phyloP scores from a whole-genome alignment of 2,888 invertebrate species.

The Copidosoma aretas region DNA sequence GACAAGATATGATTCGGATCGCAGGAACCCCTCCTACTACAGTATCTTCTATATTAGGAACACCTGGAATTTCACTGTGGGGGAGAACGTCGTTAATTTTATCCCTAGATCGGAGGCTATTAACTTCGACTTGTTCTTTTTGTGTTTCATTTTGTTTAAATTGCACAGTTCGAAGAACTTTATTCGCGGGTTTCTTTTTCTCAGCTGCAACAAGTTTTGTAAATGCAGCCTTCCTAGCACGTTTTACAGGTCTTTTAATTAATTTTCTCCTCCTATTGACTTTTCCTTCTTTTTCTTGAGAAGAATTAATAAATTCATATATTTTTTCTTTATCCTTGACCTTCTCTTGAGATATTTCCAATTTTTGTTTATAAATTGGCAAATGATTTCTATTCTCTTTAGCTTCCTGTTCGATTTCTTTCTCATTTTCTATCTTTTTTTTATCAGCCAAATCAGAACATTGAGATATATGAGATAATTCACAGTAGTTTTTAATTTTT shows the following conservation, averaged over 20 bases:
- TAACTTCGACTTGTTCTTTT: background rate
- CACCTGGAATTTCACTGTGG: background rate
- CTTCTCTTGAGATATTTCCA: slow-evolving; percentile 26
- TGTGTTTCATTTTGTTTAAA: slow-evolving; percentile 9
- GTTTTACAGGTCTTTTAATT: slow-evolving; percentile 24
- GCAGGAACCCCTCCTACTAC: slow-evolving; percentile 26
- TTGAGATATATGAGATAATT: slow-evolving; percentile 28
- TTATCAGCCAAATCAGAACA: slow-evolving; percentile 4
- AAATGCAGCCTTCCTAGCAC: slow-evolving; percentile 17
- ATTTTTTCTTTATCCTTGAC: slow-evolving; percentile 31
- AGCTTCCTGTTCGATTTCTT: background rate
- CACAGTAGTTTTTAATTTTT: slow-evolving; percentile 36
- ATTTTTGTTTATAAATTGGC: slow-evolving; percentile 38
- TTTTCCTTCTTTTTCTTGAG: slow-evolving; percentile 27
- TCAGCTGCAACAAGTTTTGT: background rate
- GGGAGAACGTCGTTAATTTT: slow-evolving; percentile 1
- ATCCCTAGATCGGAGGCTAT: background rate
- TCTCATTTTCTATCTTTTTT: slow-evolving; percentile 4
- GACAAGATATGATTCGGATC: slow-evolving; percentile 30
- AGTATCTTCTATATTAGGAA: background rate
- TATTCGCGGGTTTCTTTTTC: slow-evolving; percentile 14
- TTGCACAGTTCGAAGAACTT: slow-evolving; percentile 5
- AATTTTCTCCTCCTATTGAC: slow-evolving; percentile 29
- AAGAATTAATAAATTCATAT: slow-evolving; percentile 40
- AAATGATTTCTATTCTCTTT: slow-evolving; percentile 15